phyloP scores from a whole-genome alignment of 2,888 invertebrate genomes.

The Salticus scenicus region DNA sequence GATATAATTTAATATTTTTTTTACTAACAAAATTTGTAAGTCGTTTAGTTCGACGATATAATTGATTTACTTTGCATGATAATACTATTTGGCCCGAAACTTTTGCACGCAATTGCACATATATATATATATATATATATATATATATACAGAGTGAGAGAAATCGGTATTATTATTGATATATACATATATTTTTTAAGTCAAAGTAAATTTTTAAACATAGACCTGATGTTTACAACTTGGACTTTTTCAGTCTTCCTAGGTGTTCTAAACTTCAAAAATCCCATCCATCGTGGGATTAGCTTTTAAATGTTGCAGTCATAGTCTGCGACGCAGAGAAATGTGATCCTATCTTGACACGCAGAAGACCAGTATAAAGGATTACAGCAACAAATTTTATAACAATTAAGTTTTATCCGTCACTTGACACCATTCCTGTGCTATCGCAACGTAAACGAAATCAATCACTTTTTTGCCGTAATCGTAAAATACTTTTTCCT shows the following conservation, averaged over 20 bases:
- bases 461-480: slow-evolving; percentile 42
- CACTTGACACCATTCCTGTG: slow-evolving; percentile 25
- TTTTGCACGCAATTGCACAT: too few relatives aligned
- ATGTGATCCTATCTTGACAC: slow-evolving; percentile 1
- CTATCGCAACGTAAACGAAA: slow-evolving; percentile 27
- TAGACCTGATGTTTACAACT: too few relatives aligned
- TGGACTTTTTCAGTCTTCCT: background rate
- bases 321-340: background rate
- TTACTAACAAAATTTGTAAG: too few relatives aligned
- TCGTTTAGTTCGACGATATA: too few relatives aligned
- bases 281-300: slow-evolving; percentile 7
- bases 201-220: too few relatives aligned
- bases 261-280: slow-evolving; percentile 4
- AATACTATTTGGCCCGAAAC: too few relatives aligned
- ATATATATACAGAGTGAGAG: too few relatives aligned
- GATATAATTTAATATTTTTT: too few relatives aligned
- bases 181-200: too few relatives aligned
- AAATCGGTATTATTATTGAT: too few relatives aligned
- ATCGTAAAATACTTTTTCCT: background rate
- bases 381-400: slow-evolving; percentile 31
- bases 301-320: background rate
- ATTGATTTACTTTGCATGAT: too few relatives aligned
- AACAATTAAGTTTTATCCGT: slow-evolving; percentile 55
- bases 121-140: too few relatives aligned
- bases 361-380: background rate